A percentile compares a stretch with the other conserved stretches of the same genome.
These are phyloP conservation scores for Manis crassicaudata DNA, from an alignment of 2,797 vertebrate genomes.

Conservation along the genomic window DNA sequence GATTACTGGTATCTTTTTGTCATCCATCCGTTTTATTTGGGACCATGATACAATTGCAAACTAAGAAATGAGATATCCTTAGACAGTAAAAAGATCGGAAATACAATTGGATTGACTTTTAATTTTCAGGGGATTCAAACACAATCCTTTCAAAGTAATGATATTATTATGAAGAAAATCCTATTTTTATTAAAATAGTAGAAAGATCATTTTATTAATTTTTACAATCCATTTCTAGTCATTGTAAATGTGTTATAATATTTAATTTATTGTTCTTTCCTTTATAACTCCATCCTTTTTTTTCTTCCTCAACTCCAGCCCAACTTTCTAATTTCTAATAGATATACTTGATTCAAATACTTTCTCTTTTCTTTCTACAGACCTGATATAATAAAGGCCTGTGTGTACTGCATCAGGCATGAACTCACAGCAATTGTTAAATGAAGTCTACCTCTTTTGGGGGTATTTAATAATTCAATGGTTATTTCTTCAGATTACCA, in stretches of 20 bases:
- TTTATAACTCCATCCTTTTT: not conserved
- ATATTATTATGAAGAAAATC: conserved; percentile 41
- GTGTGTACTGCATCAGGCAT: not conserved
- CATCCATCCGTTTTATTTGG: not conserved
- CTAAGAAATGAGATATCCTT: conserved; percentile 15
- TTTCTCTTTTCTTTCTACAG: not conserved
- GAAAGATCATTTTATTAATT: conserved; percentile 30
- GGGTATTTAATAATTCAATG: not conserved
- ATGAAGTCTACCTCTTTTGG: not conserved
- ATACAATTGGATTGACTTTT: not conserved
- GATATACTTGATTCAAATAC: not conserved
- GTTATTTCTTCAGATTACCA: not conserved
- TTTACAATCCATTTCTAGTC: conserved; percentile 6
- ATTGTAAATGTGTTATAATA: conserved; percentile 10
- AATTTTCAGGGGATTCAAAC: conserved; percentile 5
- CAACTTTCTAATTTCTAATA: not conserved
- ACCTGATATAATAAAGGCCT: not conserved
- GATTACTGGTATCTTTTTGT: not conserved
- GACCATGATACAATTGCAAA: not conserved
- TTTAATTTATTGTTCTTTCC: not conserved
- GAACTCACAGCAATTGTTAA: conserved; percentile 2
- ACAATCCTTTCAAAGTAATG: conserved; percentile 26
- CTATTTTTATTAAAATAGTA: conserved; percentile 54
- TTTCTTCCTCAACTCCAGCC: not conserved
- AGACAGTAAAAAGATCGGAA: not conserved